Evolutionary conservation across 2,113 vertebrate genomes (phyloP).

Genomic region (Elachura formosa): DNA sequence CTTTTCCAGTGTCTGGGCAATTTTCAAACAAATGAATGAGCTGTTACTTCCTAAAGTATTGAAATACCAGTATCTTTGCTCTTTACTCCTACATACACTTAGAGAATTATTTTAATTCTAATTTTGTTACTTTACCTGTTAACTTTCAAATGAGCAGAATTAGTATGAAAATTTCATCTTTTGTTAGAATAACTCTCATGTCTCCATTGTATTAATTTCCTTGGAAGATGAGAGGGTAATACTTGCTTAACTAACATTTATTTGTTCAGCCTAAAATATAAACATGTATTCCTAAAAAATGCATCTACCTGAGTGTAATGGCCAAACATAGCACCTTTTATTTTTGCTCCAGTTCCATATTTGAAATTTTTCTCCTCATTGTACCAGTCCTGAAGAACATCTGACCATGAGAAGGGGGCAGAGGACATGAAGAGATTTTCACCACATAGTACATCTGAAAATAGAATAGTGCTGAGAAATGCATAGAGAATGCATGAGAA

Average conservation of each 20-base stretch:
- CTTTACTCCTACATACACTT: neutral
- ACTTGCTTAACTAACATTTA: neutral
- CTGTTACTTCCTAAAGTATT: neutral
- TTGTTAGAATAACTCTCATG: neutral
- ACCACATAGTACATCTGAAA: slow-evolving; percentile 62
- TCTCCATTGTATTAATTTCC: neutral
- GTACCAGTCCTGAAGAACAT: slow-evolving; percentile 28
- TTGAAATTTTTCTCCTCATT: slow-evolving; percentile 36
- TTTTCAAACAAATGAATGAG: neutral
- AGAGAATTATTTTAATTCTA: neutral
- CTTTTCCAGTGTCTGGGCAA: neutral
- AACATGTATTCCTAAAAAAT: neutral
- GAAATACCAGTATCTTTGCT: neutral
- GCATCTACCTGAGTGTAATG: slow-evolving; percentile 69
- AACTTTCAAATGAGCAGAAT: too few species aligned
- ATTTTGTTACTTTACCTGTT: neutral
- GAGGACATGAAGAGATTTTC: slow-evolving; percentile 62
- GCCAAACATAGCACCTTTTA: neutral
- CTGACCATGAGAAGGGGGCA: neutral
- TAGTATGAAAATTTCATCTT: neutral
- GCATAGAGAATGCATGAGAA: accelerated
- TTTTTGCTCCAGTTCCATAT: neutral
- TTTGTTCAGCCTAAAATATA: neutral
- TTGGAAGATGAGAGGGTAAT: neutral
- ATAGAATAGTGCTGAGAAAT: neutral